A percentile compares a stretch with the other conserved stretches of the same genome.
These are phyloP conservation scores for Huso huso DNA, from an alignment of 2,797 vertebrate species.

Conservation along the genomic window DNA sequence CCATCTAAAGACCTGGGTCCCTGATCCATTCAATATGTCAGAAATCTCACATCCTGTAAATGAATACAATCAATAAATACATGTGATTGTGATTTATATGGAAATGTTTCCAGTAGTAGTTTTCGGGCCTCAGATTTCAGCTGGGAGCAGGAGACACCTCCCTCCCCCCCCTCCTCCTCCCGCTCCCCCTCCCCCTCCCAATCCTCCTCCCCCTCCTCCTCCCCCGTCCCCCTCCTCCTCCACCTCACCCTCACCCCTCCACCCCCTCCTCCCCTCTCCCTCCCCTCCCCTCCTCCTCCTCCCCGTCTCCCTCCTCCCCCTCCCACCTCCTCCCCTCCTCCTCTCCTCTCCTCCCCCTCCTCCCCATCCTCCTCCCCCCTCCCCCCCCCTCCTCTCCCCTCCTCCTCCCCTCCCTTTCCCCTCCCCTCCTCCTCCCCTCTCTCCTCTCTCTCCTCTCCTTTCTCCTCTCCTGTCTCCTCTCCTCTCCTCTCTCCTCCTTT, in stretches of 20 bases:
- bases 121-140: no score
- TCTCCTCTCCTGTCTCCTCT: no score
- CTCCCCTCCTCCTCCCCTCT: no score
- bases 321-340: not conserved
- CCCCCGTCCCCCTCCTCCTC: slow-evolving; percentile 19
- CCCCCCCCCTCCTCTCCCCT: not conserved
- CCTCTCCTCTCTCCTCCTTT: no score
- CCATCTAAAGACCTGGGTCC: no score
- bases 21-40: no score
- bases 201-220: not conserved
- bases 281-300: slow-evolving; percentile 19
- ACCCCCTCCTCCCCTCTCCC: slow-evolving; percentile 2
- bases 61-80: not conserved
- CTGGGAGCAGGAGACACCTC: slow-evolving; percentile 16
- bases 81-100: not conserved
- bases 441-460: no score
- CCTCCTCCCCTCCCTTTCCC: not conserved
- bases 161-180: slow-evolving; percentile 16
- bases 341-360: slow-evolving; percentile 14
- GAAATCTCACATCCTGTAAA: no score
- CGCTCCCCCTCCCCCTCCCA: not conserved
- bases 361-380: not conserved
- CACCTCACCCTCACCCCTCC: not conserved
- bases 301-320: not conserved
- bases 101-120: slow-evolving; percentile 15